Evolutionary conservation across 2,113 vertebrate genomes (phyloP).

Genomic region (Nycticebus coucang): DNA sequence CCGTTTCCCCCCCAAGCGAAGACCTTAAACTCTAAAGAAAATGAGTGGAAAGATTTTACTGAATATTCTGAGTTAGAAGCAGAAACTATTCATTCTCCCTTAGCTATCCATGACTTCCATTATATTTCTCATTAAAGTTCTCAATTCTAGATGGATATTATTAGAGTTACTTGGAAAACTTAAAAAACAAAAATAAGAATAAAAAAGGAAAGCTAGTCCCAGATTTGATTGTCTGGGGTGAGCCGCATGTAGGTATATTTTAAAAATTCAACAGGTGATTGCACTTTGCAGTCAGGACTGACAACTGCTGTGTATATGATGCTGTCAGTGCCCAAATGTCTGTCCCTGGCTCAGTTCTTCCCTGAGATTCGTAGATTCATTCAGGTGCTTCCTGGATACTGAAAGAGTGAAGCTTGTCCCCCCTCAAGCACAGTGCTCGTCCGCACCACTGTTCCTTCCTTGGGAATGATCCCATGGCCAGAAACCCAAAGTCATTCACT

Average conservation of each 20-base stretch:
- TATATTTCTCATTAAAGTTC: neutral
- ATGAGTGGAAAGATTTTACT: neutral
- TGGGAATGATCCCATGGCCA: neutral
- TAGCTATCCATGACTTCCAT: neutral
- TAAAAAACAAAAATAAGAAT: neutral
- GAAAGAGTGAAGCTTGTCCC: neutral
- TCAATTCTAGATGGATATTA: neutral
- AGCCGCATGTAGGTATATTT: neutral
- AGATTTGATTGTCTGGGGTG: neutral
- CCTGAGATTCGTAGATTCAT: neutral
- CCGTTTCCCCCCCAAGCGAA: neutral
- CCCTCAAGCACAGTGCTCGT: too few relatives aligned
- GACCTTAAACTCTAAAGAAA: constrained; percentile 49
- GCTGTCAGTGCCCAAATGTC: neutral
- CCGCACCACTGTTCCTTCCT: neutral
- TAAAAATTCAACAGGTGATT: neutral
- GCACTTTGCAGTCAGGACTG: neutral
- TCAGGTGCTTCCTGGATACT: neutral
- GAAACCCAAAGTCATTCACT: neutral
- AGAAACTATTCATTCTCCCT: neutral
- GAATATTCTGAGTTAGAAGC: constrained; percentile 47
- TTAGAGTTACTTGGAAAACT: neutral
- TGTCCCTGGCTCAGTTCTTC: neutral
- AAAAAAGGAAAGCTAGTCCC: neutral
- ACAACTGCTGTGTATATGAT: neutral